These are phyloP conservation scores for Bilobella aurantiaca DNA, from an alignment of 1,140 invertebrate species.

Conservation along the genomic window DNA sequence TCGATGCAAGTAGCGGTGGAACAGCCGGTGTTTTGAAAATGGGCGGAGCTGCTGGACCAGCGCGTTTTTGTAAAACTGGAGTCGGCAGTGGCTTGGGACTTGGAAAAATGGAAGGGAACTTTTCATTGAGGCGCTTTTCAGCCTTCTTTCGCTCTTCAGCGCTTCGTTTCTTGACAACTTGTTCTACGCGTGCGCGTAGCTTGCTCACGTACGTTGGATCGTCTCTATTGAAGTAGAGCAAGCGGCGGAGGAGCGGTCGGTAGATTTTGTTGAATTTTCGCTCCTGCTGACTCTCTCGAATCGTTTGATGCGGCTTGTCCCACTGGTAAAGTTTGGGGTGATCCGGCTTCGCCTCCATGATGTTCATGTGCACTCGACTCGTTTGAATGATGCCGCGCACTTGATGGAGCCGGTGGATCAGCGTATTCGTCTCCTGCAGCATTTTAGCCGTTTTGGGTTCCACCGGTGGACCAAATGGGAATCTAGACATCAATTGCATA, in stretches of 20 bases:
- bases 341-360: constrained; percentile 46
- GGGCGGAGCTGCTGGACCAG: background rate
- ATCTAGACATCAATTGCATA: constrained; percentile 1
- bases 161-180: background rate
- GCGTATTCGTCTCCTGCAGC: constrained; percentile 49
- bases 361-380: constrained; percentile 60
- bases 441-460: background rate
- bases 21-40: background rate
- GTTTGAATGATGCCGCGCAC: constrained; percentile 58
- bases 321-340: constrained; percentile 27
- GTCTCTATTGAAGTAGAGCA: constrained; percentile 7
- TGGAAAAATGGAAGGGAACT: no score
- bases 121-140: background rate
- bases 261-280: constrained; percentile 19
- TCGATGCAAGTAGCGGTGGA: background rate
- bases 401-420: constrained; percentile 57
- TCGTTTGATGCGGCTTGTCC: constrained; percentile 9
- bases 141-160: background rate
- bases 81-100: no score
- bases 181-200: background rate
- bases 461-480: background rate
- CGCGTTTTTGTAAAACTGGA: background rate
- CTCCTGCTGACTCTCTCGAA: constrained; percentile 8
- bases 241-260: constrained; percentile 16
- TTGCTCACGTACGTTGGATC: background rate